Evolutionary conservation across 2,888 invertebrate species (phyloP), one percentile per base, ranked within the genome.

Genomic region (Willowsia nigromaculata): DNA sequence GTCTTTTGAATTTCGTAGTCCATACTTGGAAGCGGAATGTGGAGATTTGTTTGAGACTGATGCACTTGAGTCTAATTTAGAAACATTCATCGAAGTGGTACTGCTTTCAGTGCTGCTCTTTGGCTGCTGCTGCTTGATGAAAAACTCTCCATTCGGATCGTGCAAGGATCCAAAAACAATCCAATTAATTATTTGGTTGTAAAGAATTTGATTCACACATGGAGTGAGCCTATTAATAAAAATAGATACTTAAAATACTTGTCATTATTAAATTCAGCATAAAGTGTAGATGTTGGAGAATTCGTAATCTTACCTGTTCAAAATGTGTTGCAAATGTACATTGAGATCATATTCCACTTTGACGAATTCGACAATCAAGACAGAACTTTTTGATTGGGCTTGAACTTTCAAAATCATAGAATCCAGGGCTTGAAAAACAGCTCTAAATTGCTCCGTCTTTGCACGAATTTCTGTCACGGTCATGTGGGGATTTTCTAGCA

Each of bases 151-250:
- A n/a, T 90, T 87, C 1, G 92, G 91, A 86, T 92, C 92, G 9
- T 84, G 86, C 22, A 93, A 50, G 15, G 74, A 65, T 2, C 93
- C 93, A 81, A 90, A 92, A 4, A 91, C 91, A 50, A 92, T 85
- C 93, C 93, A 93, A 84, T 91, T 92, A 0, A 90, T 92, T 13
- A 93, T 91, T 86, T 93, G 93, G 53, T 92, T 90, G 62, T 90
- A 92, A 2, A 93, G 82, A 30, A 91, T 86, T 13, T 88, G 74
- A 81, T 93, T 92, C 1, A 92, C 88, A 90, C 92, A 91, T 6
- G 91, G 91, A 50, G 91, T 89, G 5, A 93, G 43, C 40, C 92
- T 92, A 62, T 7, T 62, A 80, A 50, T 18, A 86, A 68, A 47
- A 9, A 71, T 18, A 47, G n/a, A 84, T 15, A 43, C 62, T 27